A percentile compares a stretch with the other conserved stretches of the same genome.
Evolutionary conservation across 2,797 vertebrate species (phyloP).

Genomic region (Acanthurus leucopareius): DNA sequence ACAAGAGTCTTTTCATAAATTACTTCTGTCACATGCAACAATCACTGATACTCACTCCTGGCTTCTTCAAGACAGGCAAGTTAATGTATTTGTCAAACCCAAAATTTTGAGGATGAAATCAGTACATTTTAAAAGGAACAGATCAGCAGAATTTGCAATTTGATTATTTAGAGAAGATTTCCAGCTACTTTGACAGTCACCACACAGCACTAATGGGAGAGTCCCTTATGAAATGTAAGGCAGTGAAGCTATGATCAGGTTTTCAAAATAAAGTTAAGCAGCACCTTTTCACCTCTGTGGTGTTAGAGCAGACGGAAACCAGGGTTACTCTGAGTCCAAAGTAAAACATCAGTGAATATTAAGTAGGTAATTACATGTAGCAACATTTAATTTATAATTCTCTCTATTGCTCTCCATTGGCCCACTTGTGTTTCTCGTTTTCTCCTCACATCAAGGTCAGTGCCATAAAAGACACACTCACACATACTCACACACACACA

Average conservation of each 20-base stretch:
- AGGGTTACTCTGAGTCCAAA: constrained; percentile 12
- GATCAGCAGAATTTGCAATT: no score
- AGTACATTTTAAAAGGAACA: no score
- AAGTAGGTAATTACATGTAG: constrained; percentile 55
- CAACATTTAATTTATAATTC: constrained; percentile 64
- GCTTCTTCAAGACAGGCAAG: not conserved
- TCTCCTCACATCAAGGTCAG: constrained; percentile 75
- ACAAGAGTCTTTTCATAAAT: not conserved
- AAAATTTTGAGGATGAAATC: no score
- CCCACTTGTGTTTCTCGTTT: constrained; percentile 56
- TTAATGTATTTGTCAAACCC: no score
- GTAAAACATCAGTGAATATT: constrained; percentile 49
- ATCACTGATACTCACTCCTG: not conserved
- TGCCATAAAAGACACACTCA: constrained; percentile 42
- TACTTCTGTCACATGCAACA: not conserved
- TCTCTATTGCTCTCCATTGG: constrained; percentile 48
- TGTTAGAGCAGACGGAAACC: constrained; percentile 35
- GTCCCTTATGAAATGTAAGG: not conserved
- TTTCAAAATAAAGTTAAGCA: constrained; percentile 1
- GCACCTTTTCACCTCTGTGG: constrained; percentile 38
- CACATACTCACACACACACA: constrained; percentile 39
- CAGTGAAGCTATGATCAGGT: not conserved
- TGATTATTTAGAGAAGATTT: constrained; percentile 9
- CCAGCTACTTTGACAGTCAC: not conserved
- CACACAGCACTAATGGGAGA: not conserved